Evolutionary conservation across 2,113 vertebrate genomes (phyloP).

Genomic region (Rattus norvegicus): DNA sequence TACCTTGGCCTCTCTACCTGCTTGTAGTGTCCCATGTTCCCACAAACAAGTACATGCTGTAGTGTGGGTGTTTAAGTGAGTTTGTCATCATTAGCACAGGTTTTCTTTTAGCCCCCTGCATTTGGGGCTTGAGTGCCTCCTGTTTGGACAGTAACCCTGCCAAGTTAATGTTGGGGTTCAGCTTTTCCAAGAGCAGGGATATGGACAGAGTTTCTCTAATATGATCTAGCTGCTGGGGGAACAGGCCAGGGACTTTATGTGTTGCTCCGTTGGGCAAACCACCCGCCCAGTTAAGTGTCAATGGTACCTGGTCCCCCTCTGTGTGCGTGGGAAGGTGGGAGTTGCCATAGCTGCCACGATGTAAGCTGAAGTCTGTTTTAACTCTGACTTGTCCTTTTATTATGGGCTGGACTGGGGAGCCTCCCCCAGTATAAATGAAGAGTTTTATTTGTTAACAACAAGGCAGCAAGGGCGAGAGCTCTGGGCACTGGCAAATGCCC

Average conservation of each 20-base stretch:
- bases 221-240: slow-evolving; percentile 21
- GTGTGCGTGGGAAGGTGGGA: slow-evolving; percentile 36
- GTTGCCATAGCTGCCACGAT: slow-evolving; percentile 42
- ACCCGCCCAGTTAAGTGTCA: slow-evolving; percentile 35
- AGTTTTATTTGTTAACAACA: slow-evolving; percentile 66
- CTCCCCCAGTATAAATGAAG: slow-evolving; percentile 51
- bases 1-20: not conserved
- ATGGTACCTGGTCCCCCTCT: not conserved
- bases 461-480: not conserved
- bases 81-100: not conserved
- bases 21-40: too few species aligned
- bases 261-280: slow-evolving; percentile 72
- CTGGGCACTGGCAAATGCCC: not conserved
- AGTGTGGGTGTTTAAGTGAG: not conserved
- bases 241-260: slow-evolving; percentile 48
- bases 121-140: slow-evolving; percentile 7
- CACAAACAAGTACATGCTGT: not conserved
- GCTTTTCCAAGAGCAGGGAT: not conserved
- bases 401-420: slow-evolving; percentile 59
- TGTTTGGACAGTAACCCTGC: not conserved
- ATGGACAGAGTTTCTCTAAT: not conserved
- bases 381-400: slow-evolving; percentile 63
- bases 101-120: not conserved
- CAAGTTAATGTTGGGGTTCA: not conserved
- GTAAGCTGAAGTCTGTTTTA: slow-evolving; percentile 54